These are phyloP conservation scores for Cricetomys ansorgei DNA, from an alignment of 2,113 vertebrate genomes.

Conservation along the genomic window DNA sequence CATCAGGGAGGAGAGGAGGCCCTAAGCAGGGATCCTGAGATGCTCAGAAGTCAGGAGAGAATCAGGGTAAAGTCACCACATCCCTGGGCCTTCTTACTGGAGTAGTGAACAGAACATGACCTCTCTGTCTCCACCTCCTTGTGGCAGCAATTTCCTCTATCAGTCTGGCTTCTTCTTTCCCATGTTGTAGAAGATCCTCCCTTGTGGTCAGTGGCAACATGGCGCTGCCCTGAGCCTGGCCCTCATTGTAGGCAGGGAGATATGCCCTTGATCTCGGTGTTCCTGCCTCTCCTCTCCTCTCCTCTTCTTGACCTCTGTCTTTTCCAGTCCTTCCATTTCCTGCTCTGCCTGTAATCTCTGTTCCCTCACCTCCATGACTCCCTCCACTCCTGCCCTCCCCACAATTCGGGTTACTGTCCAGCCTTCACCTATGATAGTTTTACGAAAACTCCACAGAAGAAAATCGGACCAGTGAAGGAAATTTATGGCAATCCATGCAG, in stretches of 20 bases:
- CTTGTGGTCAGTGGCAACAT: background rate
- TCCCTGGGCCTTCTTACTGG: background rate
- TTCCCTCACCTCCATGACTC: too few relatives aligned
- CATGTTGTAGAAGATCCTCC: background rate
- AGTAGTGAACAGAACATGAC: background rate
- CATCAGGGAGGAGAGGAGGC: background rate
- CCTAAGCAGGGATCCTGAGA: rapidly evolving
- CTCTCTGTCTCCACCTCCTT: background rate
- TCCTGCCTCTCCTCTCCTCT: background rate
- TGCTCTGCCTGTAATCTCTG: background rate
- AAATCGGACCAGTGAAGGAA: too few relatives aligned
- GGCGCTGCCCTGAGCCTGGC: background rate
- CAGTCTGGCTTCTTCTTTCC: background rate
- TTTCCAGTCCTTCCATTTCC: background rate
- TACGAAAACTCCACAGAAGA: too few relatives aligned
- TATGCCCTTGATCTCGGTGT: background rate
- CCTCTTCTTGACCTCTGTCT: background rate
- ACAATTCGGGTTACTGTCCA: too few relatives aligned
- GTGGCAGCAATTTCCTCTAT: slow-evolving; percentile 2
- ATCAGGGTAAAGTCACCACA: background rate
- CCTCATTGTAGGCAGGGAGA: background rate
- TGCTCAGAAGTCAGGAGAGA: background rate
- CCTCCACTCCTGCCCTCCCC: background rate
- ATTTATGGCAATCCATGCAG: too few relatives aligned
- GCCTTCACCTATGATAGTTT: too few relatives aligned